A percentile compares a stretch with the other conserved stretches of the same genome.
phyloP scores from a whole-genome alignment of 2,797 vertebrate species.

The Lacerta bilineata region DNA sequence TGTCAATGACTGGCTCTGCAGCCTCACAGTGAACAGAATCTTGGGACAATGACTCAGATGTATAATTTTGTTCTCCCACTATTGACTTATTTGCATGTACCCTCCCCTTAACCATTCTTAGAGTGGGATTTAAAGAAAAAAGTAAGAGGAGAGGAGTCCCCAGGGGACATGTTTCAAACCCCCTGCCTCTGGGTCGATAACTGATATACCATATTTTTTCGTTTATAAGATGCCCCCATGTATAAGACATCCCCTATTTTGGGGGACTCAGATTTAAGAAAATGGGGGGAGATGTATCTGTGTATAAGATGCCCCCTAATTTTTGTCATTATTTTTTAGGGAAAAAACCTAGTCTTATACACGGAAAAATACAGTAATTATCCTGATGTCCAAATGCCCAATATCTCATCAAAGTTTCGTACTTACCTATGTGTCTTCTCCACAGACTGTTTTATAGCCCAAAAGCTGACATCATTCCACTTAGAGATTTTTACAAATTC shows the following conservation, averaged over 20 bases:
- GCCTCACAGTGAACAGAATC: background rate
- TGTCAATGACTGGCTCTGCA: background rate
- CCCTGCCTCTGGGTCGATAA: too few relatives aligned
- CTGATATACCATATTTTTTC: too few relatives aligned
- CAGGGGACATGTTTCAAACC: background rate
- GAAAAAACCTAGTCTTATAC: too few relatives aligned
- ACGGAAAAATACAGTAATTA: background rate
- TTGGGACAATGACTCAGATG: background rate
- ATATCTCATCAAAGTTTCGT: background rate
- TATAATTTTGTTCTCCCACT: background rate
- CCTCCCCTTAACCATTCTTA: background rate
- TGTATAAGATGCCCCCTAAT: too few relatives aligned
- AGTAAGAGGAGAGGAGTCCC: background rate
- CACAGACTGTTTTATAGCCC: constrained; percentile 97
- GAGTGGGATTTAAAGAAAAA: background rate
- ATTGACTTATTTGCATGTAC: background rate
- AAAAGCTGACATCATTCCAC: constrained; percentile 99
- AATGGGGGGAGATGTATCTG: too few relatives aligned
- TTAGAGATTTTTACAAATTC: constrained; percentile 97
- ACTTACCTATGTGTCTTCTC: constrained; percentile 95
- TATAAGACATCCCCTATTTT: too few relatives aligned
- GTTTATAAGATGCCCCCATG: too few relatives aligned
- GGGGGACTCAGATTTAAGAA: too few relatives aligned
- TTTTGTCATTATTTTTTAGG: too few relatives aligned
- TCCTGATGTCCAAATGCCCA: background rate